Percentiles rank a stretch among this genome's conserved stretches.
phyloP scores from a whole-genome alignment of 1,140 invertebrate species.

The Doryteuthis pealeii region DNA sequence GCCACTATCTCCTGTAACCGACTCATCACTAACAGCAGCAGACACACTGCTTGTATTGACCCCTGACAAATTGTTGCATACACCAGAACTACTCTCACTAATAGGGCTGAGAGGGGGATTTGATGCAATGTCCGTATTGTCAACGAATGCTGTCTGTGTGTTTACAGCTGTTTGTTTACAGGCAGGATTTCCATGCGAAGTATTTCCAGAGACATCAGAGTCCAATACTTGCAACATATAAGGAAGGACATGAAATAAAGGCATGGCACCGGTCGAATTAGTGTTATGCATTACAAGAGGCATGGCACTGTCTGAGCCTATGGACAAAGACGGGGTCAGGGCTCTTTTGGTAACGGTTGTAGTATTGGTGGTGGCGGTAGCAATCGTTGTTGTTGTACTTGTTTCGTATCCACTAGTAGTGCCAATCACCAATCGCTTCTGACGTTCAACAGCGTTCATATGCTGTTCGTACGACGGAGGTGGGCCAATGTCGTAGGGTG shows the following conservation, averaged over 20 bases:
- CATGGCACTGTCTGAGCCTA: not conserved
- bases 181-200: not conserved
- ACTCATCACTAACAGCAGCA: constrained; percentile 93
- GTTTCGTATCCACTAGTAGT: not conserved
- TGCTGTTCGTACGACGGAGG: constrained; percentile 57
- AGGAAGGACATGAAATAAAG: not conserved
- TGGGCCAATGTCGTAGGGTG: constrained; percentile 64
- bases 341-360: not conserved
- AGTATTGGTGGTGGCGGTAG: not conserved
- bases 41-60: constrained; percentile 69
- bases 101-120: constrained; percentile 73
- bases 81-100: constrained; percentile 62
- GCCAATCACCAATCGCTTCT: constrained; percentile 17
- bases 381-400: not conserved
- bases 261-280: not conserved
- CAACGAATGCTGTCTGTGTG: constrained; percentile 20
- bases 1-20: constrained; percentile 93
- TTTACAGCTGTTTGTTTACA: not conserved
- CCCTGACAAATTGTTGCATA: constrained; percentile 55
- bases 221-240: not conserved
- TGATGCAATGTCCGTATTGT: constrained; percentile 47
- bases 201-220: not conserved
- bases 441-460: constrained; percentile 37
- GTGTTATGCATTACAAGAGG: not conserved
- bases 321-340: not conserved